Base-by-base conservation (phyloP, 2,797 vertebrate genomes). In the Falco biarmicus region DNA sequence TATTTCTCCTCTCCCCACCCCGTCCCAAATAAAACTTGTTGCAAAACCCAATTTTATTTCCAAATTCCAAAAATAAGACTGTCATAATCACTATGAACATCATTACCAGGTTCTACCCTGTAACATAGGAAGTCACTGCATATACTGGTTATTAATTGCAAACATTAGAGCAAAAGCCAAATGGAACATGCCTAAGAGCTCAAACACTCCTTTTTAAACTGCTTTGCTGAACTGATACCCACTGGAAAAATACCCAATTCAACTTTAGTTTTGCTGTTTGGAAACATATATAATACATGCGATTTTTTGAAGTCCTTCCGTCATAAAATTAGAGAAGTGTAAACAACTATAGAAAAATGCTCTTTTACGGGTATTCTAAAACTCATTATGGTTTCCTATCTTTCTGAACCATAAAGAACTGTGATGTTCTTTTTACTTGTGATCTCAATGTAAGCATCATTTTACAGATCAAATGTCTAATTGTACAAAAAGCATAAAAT, bases 121-220 rank as follows among this genome's bases (percentile, higher is more conserved):
- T 56, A 56, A 57, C 43, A 77, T 0, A 51, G 8, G 18, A 84
- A 70, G 32, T 18, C 18, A 77, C 45, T 39, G 43, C 57, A 69
- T 50, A 68, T 11, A 69, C 6, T 41, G 63, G 26, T 32, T 65
- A 51, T 12, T 70, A 66, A 32, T 5, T 47, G 50, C 37, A 85
- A 56, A 29, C 31, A 39, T 41, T 24, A 78, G 11, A 90, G 21
- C 22, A 90, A 94, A 87, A 41, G 1, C 5, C 37, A 53, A 89
- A 45, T 0, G 1, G n/a, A 71, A 79, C 16, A 57, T 1, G 14
- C 37, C 34, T 1, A 0, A 31, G 60, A 48, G 59, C 57, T 66
- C 51, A 47, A 87, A 70, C 5, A 13, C 10, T 74, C 20, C 32
- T 59, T 91, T 78, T 71, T 43, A 47, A 87, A 79, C 18, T 61